A percentile compares a stretch with the other conserved stretches of the same genome.
Conservation (phyloP, 1,140 invertebrate species). For the Diabrotica virgifera region DNA sequence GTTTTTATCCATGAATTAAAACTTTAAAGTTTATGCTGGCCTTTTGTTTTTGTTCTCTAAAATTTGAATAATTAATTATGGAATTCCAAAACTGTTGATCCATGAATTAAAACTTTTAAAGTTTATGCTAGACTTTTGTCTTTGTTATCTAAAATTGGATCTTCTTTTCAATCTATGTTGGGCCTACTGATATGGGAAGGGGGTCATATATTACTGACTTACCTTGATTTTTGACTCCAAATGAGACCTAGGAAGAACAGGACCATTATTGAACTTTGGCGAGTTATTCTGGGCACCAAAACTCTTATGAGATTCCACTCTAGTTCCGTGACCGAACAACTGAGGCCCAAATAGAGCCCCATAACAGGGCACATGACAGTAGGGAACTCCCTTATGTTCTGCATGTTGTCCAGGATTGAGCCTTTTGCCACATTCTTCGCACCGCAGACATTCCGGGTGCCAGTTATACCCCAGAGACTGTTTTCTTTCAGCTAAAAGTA, state of each 20-base stretch:
- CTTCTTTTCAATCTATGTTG: no score
- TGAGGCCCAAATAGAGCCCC: conserved; percentile 83
- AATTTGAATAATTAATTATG: no score
- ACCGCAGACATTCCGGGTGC: conserved; percentile 87
- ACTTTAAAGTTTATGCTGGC: no score
- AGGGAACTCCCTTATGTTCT: conserved; percentile 89
- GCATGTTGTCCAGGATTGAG: conserved; percentile 85
- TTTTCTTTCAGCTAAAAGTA: conserved; percentile 78
- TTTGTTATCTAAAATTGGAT: no score
- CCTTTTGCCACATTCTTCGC: conserved; percentile 88
- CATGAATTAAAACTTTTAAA: no score
- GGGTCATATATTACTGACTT: conserved; percentile 4
- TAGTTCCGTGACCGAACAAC: conserved; percentile 81
- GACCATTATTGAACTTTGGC: conserved; percentile 46
- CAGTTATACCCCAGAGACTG: conserved; percentile 90
- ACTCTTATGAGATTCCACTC: conserved; percentile 82
- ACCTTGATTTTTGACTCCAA: conserved; percentile 75
- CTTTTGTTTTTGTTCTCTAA: no score
- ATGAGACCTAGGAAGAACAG: conserved; percentile 60
- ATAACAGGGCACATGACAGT: conserved; percentile 89
- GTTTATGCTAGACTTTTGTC: no score
- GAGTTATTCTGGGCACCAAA: conserved; percentile 68
- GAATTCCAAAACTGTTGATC: no score
- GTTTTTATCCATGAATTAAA: no score
- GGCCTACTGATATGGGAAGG: no score